Percentiles rank a stretch among this genome's conserved stretches.
Conservation (phyloP, 2,888 invertebrate genomes). For the Archips xylosteana region DNA sequence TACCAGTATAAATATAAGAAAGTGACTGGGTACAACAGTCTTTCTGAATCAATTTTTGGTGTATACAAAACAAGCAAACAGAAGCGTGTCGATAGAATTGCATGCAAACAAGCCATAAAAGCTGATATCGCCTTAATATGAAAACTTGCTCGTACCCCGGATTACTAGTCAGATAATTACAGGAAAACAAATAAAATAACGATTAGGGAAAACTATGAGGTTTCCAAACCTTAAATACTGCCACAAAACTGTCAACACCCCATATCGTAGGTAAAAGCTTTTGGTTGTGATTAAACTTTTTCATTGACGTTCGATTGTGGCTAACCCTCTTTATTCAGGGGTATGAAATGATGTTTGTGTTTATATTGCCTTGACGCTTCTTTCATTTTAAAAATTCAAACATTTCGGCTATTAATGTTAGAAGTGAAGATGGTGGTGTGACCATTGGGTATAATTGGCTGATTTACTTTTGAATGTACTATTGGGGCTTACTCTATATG, state of each 20-base stretch:
- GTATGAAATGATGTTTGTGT: conserved; percentile 15
- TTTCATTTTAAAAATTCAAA: background rate
- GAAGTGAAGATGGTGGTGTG: too few species aligned
- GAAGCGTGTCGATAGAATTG: conserved; percentile 59
- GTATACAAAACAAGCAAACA: conserved; percentile 25
- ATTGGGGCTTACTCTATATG: too few species aligned
- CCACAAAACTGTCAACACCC: conserved; percentile 37
- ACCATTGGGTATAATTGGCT: too few species aligned
- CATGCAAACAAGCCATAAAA: conserved; percentile 81
- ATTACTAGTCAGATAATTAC: conserved; percentile 62
- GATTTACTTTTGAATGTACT: too few species aligned
- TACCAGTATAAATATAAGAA: background rate
- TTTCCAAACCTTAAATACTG: conserved; percentile 24
- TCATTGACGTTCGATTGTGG: conserved; percentile 34
- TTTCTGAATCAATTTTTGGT: conserved; percentile 10
- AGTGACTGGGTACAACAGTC: background rate
- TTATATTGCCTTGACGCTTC: background rate
- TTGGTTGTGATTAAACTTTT: conserved; percentile 37
- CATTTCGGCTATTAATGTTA: background rate
- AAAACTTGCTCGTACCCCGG: conserved; percentile 74
- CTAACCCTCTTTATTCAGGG: conserved; percentile 24
- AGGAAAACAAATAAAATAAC: conserved; percentile 66
- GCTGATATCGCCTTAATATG: conserved; percentile 69
- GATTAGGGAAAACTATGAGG: conserved; percentile 59
- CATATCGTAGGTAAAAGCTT: conserved; percentile 29